A percentile compares a stretch with the other conserved stretches of the same genome.
Conservation (phyloP, 2,113 vertebrate genomes). For the Theristicus caerulescens region DNA sequence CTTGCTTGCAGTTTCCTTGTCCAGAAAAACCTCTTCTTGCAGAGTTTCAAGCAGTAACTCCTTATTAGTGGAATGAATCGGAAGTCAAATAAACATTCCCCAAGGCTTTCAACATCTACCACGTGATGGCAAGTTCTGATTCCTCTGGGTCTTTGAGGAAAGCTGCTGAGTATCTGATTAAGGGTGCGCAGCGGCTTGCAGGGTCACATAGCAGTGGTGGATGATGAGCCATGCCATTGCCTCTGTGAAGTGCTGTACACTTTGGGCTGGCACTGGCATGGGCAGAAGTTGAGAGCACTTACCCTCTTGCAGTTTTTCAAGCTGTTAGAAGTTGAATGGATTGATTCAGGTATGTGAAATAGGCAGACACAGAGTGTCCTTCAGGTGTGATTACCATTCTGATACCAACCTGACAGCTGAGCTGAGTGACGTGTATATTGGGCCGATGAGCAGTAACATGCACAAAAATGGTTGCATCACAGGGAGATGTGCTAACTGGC, state of each 20-base stretch:
- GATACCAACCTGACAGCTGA: not conserved
- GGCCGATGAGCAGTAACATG: not conserved
- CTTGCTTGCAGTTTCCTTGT: not conserved
- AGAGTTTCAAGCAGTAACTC: not conserved
- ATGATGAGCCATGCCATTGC: not conserved
- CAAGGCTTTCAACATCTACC: not conserved
- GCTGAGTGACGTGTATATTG: fast-evolving
- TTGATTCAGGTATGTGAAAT: not conserved
- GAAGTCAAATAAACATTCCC: not conserved
- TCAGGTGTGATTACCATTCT: not conserved
- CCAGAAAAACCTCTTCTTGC: not conserved
- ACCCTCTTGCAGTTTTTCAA: not conserved
- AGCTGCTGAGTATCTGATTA: not conserved
- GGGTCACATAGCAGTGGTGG: not conserved
- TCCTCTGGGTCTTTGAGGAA: not conserved
- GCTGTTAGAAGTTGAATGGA: not conserved
- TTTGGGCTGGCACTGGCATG: not conserved
- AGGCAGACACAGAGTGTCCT: not conserved
- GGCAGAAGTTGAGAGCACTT: not conserved
- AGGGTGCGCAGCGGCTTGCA: not conserved
- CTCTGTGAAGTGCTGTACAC: not conserved
- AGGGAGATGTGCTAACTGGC: not conserved
- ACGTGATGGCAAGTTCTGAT: not conserved
- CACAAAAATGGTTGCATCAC: not conserved
- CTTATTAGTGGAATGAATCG: not conserved